Base-by-base conservation (phyloP, 2,797 vertebrate genomes). In the Anguilla marmorata region DNA sequence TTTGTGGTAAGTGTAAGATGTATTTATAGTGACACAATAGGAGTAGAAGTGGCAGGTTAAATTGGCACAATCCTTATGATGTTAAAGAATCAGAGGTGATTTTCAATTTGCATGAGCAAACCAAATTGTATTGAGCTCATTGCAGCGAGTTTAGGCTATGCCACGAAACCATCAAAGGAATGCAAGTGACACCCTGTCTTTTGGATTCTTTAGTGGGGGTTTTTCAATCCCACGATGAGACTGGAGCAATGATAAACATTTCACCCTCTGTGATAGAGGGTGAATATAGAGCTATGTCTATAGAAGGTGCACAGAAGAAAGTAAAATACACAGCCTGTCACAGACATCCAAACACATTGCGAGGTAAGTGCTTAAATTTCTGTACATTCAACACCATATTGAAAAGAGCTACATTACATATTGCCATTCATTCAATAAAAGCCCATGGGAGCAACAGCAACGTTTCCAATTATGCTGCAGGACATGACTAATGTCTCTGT, bases 381-480 rank as follows among this genome's bases (percentile, higher is more conserved):
- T 27, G 63, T 69, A 69, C 63, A 69, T 69, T 69, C 63, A 69
- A 69, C 6, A n/a, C 63, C 63, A n/a, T 69, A 66, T 66, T n/a
- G 63, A 66, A 66, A 66, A 66, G 63, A n/a, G 63, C 63, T n/a
- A 66, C 24, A 66, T 66, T 66, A 24, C 19, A 66, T 66, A 66
- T 66, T 66, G 24, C n/a, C 63, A 66, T 66, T 66, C 63, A 69
- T 27, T 69, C 63, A 69, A 69, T 69, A 69, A 69, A 69, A 27
- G 1, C 33, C 79, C 79, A 41, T 11, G 37, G 79, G 79, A 82
- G 45, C 45, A 82, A 82, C 33, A 82, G 45, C 19, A 41, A 82
- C 48, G 21, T 82, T 82, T 82, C 24, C 33, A 45, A 83, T 83
- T 24, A 11, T 83, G 79, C 48, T 83, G 37, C 79, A 48, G 79